Evolutionary conservation across 2,113 vertebrate species (phyloP), one percentile per base, ranked within the genome.

Genomic region (Thomomys bottae): DNA sequence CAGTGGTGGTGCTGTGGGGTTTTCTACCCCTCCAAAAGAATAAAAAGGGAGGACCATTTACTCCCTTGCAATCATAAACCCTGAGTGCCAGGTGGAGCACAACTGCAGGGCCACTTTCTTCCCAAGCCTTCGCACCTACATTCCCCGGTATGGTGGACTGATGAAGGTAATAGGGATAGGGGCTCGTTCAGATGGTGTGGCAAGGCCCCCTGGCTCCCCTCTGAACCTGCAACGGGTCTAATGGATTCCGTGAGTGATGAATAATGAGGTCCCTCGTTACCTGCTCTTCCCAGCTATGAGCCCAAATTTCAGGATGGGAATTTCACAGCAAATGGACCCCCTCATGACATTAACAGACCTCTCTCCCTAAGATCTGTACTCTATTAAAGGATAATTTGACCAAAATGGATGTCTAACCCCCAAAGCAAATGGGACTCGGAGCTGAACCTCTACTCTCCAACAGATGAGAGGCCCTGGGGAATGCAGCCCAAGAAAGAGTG

Each of bases 301-400:
- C 38, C 28, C 45, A 63, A 26, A 23, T 71, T 80, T 64, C 32
- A 57, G 34, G 34, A 75, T 17, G 24, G 15, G 21, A 20, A 57
- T 38, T 78, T 88, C 26, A n/a, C 73, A 78, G 30, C 59, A 40
- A n/a, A 24, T 82, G 64, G 59, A 61, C 78, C 23, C 77, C 91
- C 42, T 28, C 4, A 2, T 84, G 64, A 81, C 20, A 26, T 59
- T 28, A 30, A 40, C 5, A 67, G 88, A 70, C 40, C 11, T 6
- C 30, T 45, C 38, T 82, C 85, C 45, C 78, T 36, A 7, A 5
- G 24, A 88, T 30, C 57, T 75, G n/a, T 57, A 32, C 34, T 64
- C 63, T 10, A 34, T 61, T 5, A 90, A 54, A 85, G 40, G 63
- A 34, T 23, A 88, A 40, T n/a, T 17, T 15, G 57, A 72, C 57